Percentiles rank a stretch among this genome's conserved stretches.
These are phyloP conservation scores for Opisthograptis luteolata DNA, from an alignment of 2,888 invertebrate species.

Conservation along the genomic window DNA sequence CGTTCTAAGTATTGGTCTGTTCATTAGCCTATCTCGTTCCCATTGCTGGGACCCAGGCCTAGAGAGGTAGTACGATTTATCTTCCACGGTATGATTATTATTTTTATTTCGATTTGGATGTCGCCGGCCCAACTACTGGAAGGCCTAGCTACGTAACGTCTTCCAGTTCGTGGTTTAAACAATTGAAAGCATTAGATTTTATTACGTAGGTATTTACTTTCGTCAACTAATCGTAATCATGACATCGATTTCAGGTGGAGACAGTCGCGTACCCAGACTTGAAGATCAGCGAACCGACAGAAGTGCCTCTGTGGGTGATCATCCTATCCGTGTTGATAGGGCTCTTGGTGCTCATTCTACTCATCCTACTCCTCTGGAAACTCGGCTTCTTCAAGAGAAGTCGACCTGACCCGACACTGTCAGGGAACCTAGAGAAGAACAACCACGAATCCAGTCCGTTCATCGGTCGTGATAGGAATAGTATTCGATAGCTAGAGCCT, in stretches of 20 bases:
- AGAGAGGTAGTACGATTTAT: no score
- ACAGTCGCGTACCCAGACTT: conserved; percentile 94
- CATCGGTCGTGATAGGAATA: conserved; percentile 72
- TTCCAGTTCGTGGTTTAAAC: no score
- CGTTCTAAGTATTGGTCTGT: no score
- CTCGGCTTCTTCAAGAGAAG: conserved; percentile 95
- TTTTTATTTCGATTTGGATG: no score
- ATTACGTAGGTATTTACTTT: no score
- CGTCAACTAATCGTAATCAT: no score
- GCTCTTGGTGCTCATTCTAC: conserved; percentile 90
- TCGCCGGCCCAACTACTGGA: no score
- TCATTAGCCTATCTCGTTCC: neutral
- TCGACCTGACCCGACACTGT: conserved; percentile 92
- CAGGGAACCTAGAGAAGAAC: conserved; percentile 91
- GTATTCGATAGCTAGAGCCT: conserved; percentile 70
- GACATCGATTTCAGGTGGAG: conserved; percentile 88
- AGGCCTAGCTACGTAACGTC: no score
- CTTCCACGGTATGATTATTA: no score
- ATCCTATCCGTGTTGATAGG: conserved; percentile 93
- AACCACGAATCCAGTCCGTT: conserved; percentile 88
- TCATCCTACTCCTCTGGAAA: conserved; percentile 93
- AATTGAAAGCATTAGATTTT: no score
- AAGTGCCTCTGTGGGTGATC: conserved; percentile 94
- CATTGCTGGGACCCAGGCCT: no score
- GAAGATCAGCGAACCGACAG: conserved; percentile 88